Conservation (phyloP, 1,140 invertebrate genomes). For the Drosophila elegans region DNA sequence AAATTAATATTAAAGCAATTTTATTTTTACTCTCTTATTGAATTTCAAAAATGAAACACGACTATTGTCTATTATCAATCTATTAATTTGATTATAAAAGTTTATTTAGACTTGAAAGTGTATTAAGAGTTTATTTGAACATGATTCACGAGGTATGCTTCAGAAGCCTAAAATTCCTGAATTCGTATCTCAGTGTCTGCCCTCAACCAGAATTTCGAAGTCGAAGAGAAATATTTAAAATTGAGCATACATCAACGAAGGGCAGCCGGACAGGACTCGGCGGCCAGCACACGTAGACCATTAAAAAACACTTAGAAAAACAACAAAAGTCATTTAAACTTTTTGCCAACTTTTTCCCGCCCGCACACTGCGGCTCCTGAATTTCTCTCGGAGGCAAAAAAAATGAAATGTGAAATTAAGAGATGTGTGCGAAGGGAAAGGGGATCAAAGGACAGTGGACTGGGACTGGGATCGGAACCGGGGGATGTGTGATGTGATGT, state of each 20-base stretch:
- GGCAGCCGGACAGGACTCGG: constrained; percentile 31
- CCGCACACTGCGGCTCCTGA: constrained; percentile 27
- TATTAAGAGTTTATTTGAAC: background rate
- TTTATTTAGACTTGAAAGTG: background rate
- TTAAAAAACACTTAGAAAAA: constrained; percentile 84
- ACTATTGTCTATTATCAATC: no score
- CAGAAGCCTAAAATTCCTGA: background rate
- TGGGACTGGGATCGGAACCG: background rate
- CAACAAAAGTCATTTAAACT: constrained; percentile 83
- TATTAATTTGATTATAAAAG: background rate
- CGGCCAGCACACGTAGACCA: constrained; percentile 77
- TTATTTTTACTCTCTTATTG: no score
- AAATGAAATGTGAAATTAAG: constrained; percentile 78
- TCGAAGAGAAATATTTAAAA: constrained; percentile 47
- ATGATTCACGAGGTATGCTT: background rate
- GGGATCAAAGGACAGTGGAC: background rate
- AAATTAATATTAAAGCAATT: no score
- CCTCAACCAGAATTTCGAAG: constrained; percentile 16
- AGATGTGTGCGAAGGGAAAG: constrained; percentile 54
- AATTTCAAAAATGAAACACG: no score
- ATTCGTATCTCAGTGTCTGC: constrained; percentile 15
- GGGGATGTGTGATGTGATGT: constrained; percentile 45
- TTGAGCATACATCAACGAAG: constrained; percentile 54
- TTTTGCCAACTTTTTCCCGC: constrained; percentile 69
- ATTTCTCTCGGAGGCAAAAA: constrained; percentile 37